Base-by-base conservation (phyloP, 1,140 invertebrate species). In the Brachionus manjavacas region DNA sequence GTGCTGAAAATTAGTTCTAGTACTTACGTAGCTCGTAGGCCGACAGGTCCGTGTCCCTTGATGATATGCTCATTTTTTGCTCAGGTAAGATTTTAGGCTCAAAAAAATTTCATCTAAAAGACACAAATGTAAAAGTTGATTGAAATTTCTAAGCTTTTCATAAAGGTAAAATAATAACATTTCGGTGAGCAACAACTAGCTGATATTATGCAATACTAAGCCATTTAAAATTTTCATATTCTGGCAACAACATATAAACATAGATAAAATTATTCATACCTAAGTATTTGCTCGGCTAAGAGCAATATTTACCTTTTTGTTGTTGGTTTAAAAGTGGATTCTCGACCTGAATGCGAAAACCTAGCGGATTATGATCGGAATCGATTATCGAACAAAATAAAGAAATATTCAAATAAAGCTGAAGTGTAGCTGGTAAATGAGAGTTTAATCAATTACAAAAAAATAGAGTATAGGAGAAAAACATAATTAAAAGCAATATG, bases 1-100 rank as follows among this genome's bases (percentile, higher is more conserved):
- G 11, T 23, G 20, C 12, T 20, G 25, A 66, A 66, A 16, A 12
- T 11, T 16, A 6, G 25, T 3, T 68, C 16, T 8, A 68, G 12
- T 31, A 68, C 66, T 68, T 68, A 68, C 66, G 66, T 23, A 68
- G 66, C 66, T 68, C 66, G 66, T 68, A 68, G 31, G 31, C 25
- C n/a, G 66, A 68, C 31, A 68, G 31, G 39, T 68, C 52, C 52
- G 52, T 68, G 11, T 68, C 66, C 31, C 66, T 68, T 14, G 66
- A 28, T 31, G 25, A 68, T 31, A 68, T 16, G 31, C 66, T 68
- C 66, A 68, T 68, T 68, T 68, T 1, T 68, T 11, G 52, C 52
- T 60, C 52, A 20, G 20, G 52, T 60, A 60, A 60, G 23, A 60
- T 25, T 60, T 25, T 25, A 25, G 16, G 52, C 16, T 60, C 16